Base-by-base conservation (phyloP, 2,888 invertebrate genomes). In the Morpho deidamia region DNA sequence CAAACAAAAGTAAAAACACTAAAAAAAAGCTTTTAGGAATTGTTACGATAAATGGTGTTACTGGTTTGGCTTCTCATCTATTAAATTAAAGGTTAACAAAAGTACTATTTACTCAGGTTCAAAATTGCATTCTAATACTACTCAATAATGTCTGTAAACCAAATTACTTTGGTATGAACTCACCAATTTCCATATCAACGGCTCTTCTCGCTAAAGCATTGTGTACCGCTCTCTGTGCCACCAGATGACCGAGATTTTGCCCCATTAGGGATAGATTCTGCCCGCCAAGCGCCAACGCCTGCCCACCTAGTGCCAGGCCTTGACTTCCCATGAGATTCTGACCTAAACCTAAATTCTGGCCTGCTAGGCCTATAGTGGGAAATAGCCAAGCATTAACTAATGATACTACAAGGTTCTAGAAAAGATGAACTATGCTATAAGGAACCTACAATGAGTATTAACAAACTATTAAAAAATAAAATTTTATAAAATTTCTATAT, bases 211-310 rank as follows among this genome's bases (percentile, higher is more conserved):
- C 83, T 44, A 86, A 63, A 49, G 86, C 86, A 50, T 88, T 83
- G 46, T 90, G 88, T 59, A 90, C 90, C n/a, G 72, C 71, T 1
- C 87, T 59, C 53, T 83, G 83, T 9, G 87, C 84, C 58, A 81
- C 81, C 46, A 81, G 69, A 63, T 82, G 84, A 1, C 82, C 83
- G n/a, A 87, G 66, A 58, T 72, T 72, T 65, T 72, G 76, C 47
- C 80, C 81, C 71, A 85, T 80, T 41, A 85, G 73, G 5, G 77
- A 76, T 44, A 85, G 65, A 59, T 78, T 81, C 64, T 77, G 82
- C 14, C 77, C 80, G 40, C 61, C 69, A 12, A 83, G 72, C 61
- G 69, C 76, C 14, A 81, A 71, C 65, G 76, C 76, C 70, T 77
- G 81, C 8, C 73, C 74, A 11, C 69, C 69, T 33, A 80, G 65